Evolutionary conservation across 2,888 invertebrate species (phyloP), one percentile per base, ranked within the genome.

Genomic region (Calephelis perditalis): DNA sequence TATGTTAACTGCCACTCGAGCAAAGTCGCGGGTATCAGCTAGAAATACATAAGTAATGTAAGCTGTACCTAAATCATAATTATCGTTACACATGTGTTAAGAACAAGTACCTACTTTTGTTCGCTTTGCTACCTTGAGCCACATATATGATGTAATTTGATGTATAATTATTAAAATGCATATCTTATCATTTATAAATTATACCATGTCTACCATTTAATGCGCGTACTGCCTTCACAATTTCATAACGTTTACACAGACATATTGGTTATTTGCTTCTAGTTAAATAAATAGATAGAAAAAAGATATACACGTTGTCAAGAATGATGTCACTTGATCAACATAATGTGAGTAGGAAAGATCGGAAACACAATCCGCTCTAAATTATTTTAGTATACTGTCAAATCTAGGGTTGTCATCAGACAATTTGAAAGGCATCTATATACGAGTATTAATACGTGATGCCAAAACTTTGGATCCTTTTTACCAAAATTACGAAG

Each of bases 301-400:
- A 49, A 26, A 49, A 49, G 49, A 5, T 49, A 26, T 3, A 15
- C 15, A 26, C 15, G 26, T 52, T 52, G 10, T 52, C 11, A 52
- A 52, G 26, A 52, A 52, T 52, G 52, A 52, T 52, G 52, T 35
- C 52, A 52, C 52, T 35, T 11, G 26, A 52, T 52, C 15, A 52
- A 52, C 52, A 52, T 11, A 35, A 10, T 52, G 35, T 52, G 52
- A 52, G 35, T 52, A 10, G 6, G 11, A 35, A 52, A 35, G 26
- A 52, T 52, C 52, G 52, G 52, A 52, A 52, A 52, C 52, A 49
- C 10, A 52, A 52, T 52, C 35, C 52, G 52, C 10, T 35, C 52
- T 26, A 52, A 26, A 35, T 52, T 52, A 35, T 9, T 26, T 26
- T 26, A 8, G 35, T 35, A 52, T 11, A 52, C 11, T 11, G 5